These are phyloP conservation scores for Bimastos eiseni DNA, from an alignment of 2,888 invertebrate genomes.

Conservation along the genomic window DNA sequence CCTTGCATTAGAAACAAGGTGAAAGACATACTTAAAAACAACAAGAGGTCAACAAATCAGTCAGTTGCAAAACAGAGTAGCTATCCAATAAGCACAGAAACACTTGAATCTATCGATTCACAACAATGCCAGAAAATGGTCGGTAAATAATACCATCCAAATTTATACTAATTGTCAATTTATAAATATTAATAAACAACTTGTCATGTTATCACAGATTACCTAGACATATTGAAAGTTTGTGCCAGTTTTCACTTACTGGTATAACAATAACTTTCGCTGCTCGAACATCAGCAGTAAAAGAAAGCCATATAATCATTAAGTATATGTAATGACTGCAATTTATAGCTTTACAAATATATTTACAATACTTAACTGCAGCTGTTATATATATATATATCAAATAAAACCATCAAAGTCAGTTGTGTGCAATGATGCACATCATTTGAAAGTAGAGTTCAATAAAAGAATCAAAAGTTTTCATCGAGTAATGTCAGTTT, in stretches of 20 bases:
- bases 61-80: not conserved
- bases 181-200: not conserved
- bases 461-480: not conserved
- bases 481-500: not conserved
- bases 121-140: not conserved
- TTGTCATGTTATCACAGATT: not conserved
- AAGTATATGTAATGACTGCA: not conserved
- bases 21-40: not conserved
- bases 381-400: not conserved
- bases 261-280: not conserved
- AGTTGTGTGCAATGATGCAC: not conserved
- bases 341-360: not conserved
- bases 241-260: not conserved
- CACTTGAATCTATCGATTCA: not conserved
- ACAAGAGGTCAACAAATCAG: not conserved
- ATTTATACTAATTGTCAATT: not conserved
- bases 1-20: not conserved
- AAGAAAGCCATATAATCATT: not conserved
- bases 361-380: not conserved
- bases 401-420: not conserved
- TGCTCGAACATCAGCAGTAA: not conserved
- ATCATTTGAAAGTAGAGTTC: not conserved
- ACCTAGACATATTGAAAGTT: not conserved
- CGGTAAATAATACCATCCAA: not conserved
- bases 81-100: not conserved